phyloP scores from a whole-genome alignment of 2,797 vertebrate species.

The Aplochiton taeniatus region DNA sequence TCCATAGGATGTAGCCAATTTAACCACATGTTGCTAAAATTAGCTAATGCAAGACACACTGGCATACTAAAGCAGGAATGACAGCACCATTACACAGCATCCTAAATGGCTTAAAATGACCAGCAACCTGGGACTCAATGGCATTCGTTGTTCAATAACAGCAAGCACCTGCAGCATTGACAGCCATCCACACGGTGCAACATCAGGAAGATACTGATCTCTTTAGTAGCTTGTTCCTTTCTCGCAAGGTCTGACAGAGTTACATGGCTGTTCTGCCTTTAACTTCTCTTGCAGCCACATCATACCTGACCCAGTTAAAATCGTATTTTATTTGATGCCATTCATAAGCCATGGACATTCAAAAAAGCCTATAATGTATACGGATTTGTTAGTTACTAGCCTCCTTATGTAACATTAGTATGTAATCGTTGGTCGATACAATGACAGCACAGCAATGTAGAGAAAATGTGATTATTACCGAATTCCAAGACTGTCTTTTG shows the following conservation, averaged over 20 bases:
- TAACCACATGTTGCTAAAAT: too few species aligned
- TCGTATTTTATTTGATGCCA: conserved; percentile 15
- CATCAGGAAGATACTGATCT: not conserved
- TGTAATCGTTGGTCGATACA: conserved; percentile 50
- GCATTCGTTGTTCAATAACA: conserved; percentile 9
- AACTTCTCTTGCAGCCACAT: conserved; percentile 40
- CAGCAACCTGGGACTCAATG: conserved; percentile 4
- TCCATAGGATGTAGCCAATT: too few species aligned
- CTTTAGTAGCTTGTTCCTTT: not conserved
- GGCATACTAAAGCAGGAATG: too few species aligned
- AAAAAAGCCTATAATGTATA: not conserved
- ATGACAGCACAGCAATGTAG: conserved; percentile 64
- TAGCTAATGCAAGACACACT: too few species aligned
- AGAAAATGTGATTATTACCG: conserved; percentile 40
- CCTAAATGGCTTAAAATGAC: conserved; percentile 10
- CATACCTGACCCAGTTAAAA: conserved; percentile 59
- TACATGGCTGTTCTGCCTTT: conserved; percentile 21
- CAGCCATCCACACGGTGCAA: not conserved
- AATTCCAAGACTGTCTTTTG: conserved; percentile 56
- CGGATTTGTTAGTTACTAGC: too few species aligned
- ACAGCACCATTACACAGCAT: too few species aligned
- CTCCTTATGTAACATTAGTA: conserved; percentile 5
- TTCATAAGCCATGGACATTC: conserved; percentile 45
- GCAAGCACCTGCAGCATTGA: conserved; percentile 7
- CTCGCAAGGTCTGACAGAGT: conserved; percentile 12